Base-by-base conservation (phyloP, 2,113 vertebrate genomes). In the Bubalus kerabau region DNA sequence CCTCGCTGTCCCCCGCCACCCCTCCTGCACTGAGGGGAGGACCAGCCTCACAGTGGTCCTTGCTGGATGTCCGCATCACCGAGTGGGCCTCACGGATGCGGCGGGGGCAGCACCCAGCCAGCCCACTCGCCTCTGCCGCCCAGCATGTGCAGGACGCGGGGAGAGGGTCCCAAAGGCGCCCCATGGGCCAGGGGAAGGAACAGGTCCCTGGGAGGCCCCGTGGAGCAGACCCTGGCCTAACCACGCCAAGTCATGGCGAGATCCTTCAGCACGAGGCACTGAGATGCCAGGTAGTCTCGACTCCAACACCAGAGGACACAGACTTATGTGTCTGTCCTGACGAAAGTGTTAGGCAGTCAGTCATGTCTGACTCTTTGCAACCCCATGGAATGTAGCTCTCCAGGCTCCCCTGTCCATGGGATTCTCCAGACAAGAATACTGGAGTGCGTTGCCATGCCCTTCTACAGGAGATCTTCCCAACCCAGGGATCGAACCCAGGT, bases 81-180 rank as follows among this genome's bases (percentile, higher is more conserved):
- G 1, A 52, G 32, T 5, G 5, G n/a, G n/a, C 23, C 67, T 10
- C 2, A 5, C 5, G 36, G 67, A 74, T 11, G 0, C 0, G 36
- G 67, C 1, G 36, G n/a, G 32, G 32, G n/a, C 17, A n/a, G 17
- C 64, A 21, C 64, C 16, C 32, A 32, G 16, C 7, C 64, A 19
- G 16, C 16, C 13, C 21, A 13, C 40, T 76, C 0, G 1, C 36
- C 71, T 67, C 40, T 7, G 26, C 76, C 7, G 1, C 23, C 56
- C 56, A 24, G 52, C 50, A 4, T 36, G 81, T 36, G 52, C 32
- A 40, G 52, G 30, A 32, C 0, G 1, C 5, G 0, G 19, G 67
- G 10, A 23, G 67, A 19, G n/a, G 67, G 67, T 12, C 67, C 48
- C 78, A 32, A 50, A 32, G 78, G 43, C 0, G 30, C 30, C 78